A percentile compares a stretch with the other conserved stretches of the same genome.
Evolutionary conservation across 2,797 vertebrate species (phyloP).

Genomic region (Acrossocheilus fasciatus): DNA sequence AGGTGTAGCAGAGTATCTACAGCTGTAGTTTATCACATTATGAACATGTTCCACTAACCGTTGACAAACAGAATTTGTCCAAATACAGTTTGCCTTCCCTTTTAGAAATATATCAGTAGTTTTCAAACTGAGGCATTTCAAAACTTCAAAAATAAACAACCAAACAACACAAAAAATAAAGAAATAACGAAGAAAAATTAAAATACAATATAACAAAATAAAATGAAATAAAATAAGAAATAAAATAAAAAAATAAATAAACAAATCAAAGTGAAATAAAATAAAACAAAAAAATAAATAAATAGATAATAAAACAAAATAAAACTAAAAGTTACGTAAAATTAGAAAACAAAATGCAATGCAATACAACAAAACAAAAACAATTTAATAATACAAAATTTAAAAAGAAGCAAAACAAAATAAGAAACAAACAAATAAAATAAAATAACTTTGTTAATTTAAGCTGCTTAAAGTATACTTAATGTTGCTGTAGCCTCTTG

Average conservation of each 20-base stretch:
- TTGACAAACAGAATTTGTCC: background rate
- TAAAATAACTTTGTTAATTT: background rate
- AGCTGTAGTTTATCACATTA: background rate
- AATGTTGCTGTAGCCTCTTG: background rate
- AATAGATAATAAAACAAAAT: background rate
- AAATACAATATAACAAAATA: too few species aligned
- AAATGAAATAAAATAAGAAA: background rate
- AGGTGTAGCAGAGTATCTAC: background rate
- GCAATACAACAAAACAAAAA: background rate
- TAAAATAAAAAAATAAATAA: background rate
- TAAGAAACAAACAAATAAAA: background rate
- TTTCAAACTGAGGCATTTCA: background rate
- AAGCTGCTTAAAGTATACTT: background rate
- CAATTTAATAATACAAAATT: background rate
- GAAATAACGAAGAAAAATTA: too few species aligned
- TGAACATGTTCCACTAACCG: background rate
- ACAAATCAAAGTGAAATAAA: background rate
- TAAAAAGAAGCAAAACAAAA: background rate
- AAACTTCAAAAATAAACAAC: too few species aligned
- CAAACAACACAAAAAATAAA: too few species aligned
- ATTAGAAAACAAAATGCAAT: too few species aligned
- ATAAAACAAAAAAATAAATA: background rate
- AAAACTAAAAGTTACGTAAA: too few species aligned
- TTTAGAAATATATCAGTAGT: background rate
- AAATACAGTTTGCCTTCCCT: background rate